These are phyloP conservation scores for Illadopsis cleaveri DNA, from an alignment of 2,113 vertebrate species.

Conservation along the genomic window DNA sequence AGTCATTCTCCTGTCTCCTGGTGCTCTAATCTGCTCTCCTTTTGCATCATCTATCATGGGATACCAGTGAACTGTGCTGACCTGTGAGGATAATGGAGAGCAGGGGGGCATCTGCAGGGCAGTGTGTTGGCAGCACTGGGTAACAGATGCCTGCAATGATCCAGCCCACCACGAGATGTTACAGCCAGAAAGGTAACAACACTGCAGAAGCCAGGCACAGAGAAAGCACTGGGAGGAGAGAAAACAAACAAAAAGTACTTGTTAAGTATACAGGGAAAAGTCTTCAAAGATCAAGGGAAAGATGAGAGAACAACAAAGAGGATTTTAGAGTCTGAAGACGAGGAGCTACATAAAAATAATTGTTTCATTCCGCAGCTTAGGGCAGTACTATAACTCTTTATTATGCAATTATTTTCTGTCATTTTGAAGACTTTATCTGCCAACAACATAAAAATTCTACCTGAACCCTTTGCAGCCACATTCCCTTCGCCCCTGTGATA, in stretches of 20 bases:
- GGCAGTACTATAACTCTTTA: constrained; percentile 39
- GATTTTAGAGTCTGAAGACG: background rate
- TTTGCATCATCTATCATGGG: constrained; percentile 5
- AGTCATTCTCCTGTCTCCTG: constrained; percentile 2
- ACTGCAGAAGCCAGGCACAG: background rate
- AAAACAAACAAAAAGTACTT: background rate
- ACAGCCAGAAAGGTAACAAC: background rate
- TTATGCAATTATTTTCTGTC: constrained; percentile 58
- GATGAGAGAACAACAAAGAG: constrained; percentile 15
- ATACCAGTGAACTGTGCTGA: constrained; percentile 5
- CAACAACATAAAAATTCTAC: background rate
- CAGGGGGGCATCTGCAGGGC: background rate
- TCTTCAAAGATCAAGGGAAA: constrained; percentile 14
- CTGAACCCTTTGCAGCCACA: background rate
- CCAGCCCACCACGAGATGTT: background rate
- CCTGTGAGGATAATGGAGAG: constrained; percentile 6
- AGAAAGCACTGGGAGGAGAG: background rate
- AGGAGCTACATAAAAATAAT: constrained; percentile 33
- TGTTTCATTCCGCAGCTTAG: constrained; percentile 45
- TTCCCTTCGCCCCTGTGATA: background rate
- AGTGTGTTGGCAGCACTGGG: background rate
- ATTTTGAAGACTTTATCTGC: constrained; percentile 38
- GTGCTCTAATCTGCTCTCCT: constrained; percentile 23
- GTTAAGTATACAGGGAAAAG: background rate
- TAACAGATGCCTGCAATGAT: constrained; percentile 30